These are phyloP conservation scores for Ptychochromis oligacanthus DNA, from an alignment of 2,113 vertebrate species.

Conservation along the genomic window DNA sequence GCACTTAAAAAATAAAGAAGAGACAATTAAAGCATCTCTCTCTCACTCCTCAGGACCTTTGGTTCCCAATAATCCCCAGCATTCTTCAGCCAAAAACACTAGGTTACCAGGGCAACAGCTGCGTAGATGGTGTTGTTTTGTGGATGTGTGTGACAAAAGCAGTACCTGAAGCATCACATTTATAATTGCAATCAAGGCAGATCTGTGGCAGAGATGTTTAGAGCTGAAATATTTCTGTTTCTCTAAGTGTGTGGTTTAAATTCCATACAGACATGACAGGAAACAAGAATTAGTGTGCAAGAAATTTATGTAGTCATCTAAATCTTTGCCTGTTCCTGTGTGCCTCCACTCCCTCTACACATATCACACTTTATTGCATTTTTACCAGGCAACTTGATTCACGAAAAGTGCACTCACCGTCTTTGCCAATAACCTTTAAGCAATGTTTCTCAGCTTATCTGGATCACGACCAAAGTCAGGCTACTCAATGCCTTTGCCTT, in stretches of 20 bases:
- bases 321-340: conserved; percentile 15
- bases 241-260: not conserved
- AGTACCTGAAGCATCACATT: conserved; percentile 13
- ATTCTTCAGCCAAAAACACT: conserved; percentile 40
- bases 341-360: not conserved
- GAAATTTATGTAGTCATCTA: conserved; percentile 3
- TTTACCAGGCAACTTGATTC: conserved; percentile 14
- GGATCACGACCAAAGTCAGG: conserved; percentile 35
- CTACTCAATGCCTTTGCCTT: conserved; percentile 6
- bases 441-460: conserved; percentile 23
- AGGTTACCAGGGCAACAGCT: conserved; percentile 48
- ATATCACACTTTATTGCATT: conserved; percentile 3
- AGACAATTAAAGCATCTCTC: conserved; percentile 39
- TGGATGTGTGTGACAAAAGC: not conserved
- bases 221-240: not conserved
- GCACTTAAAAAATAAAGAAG: conserved; percentile 9
- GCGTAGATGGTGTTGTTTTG: not conserved
- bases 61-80: conserved; percentile 13
- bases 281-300: not conserved
- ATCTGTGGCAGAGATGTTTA: conserved; percentile 19
- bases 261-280: not conserved
- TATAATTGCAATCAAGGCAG: conserved; percentile 3
- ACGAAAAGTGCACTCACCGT: conserved; percentile 2
- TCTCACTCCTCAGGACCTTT: conserved; percentile 17
- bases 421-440: conserved; percentile 38